Evolutionary conservation across 2,888 invertebrate genomes (phyloP), one percentile per base, ranked within the genome.

Genomic region (Lottia gigantea): DNA sequence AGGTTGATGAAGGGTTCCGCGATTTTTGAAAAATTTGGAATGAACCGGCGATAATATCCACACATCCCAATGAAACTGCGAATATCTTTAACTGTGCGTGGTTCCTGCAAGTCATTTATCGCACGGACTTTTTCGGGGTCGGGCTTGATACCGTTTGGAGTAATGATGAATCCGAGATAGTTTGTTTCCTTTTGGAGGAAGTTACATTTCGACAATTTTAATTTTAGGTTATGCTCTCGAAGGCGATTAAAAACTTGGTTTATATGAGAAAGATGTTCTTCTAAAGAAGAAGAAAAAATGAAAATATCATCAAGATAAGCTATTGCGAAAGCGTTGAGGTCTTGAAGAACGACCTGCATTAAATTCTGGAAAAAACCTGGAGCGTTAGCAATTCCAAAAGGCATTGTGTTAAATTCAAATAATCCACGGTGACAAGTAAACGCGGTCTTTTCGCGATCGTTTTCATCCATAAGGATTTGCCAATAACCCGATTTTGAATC

Each of bases 341-440:
- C 65, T 23, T 25, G 14, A 12, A 70, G 62, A 8, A 70, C 70
- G 1, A 62, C 15, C 40, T 64, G 62, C 70, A 70, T 70, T 7
- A 70, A 62, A 25, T 62, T n/a, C 26, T 65, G 49, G 26, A 67
- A 71, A 3, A 64, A 25, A 15, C 47, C 25, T 1, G 71, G 71
- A 11, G 63, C 71, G 16, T 63, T 66, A 11, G 19, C 19, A 12
- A 67, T 40, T 1, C 71, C 64, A 23, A 71, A 67, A 0, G 71
- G 67, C 49, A 71, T 71, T 4, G 66, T 66, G 8, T 40, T 25
- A n/a, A 71, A 67, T 46, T 71, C 63, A 45, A 63, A 71, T 2
- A 70, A 45, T 1, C 66, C 70, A n/a, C 47, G 2, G 12, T 70
- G 66, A 25, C 66, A 66, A 11, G 66, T 45, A 55, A 71, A 71